A percentile compares a stretch with the other conserved stretches of the same genome.
Conservation (phyloP, 2,888 invertebrate species). For the Eupithecia insigniata region DNA sequence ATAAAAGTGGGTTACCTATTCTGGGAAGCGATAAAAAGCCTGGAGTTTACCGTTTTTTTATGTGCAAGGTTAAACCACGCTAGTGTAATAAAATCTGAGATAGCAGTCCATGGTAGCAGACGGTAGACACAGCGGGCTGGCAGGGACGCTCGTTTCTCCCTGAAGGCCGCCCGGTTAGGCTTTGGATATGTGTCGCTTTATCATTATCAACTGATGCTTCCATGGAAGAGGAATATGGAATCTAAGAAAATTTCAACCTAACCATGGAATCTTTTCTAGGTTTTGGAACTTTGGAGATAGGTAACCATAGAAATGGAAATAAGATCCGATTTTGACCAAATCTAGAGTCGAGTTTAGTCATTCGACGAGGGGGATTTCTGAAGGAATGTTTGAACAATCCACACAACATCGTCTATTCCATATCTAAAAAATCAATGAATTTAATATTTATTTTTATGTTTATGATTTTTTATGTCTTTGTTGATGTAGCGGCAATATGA, state of each 20-base stretch:
- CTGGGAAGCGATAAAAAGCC: neutral
- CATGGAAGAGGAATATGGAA: neutral
- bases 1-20: neutral
- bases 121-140: neutral
- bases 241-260: neutral
- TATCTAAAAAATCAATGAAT: no score
- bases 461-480: no score
- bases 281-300: neutral
- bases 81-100: neutral
- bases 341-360: neutral
- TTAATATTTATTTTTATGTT: no score
- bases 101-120: no score
- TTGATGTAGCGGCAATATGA: no score
- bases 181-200: neutral
- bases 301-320: neutral
- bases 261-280: neutral
- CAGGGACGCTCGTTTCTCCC: neutral
- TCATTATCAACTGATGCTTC: neutral
- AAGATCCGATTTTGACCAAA: neutral
- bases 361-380: neutral
- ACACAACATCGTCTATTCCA: no score
- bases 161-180: conserved; percentile 4
- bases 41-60: neutral
- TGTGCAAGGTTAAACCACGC: neutral
- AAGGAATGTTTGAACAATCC: neutral